Conservation (phyloP, 2,113 vertebrate genomes). For the Sturnus vulgaris region DNA sequence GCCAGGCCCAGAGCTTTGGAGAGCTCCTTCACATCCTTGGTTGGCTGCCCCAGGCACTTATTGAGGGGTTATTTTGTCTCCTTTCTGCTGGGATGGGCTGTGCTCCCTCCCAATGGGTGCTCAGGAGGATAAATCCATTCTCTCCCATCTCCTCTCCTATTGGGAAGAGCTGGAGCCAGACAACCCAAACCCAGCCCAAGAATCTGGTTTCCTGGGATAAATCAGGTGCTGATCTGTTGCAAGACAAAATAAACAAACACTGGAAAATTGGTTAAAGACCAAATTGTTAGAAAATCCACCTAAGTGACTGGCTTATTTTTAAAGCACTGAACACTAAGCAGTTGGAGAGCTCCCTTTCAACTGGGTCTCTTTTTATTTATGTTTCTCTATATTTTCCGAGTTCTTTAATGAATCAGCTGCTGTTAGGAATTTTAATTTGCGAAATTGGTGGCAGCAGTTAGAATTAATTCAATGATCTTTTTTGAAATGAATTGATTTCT, state of each 20-base stretch:
- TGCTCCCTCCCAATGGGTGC: fast-evolving
- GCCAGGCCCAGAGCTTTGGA: not conserved
- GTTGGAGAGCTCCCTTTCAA: slow-evolving; percentile 37
- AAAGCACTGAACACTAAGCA: not conserved
- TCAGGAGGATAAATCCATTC: not conserved
- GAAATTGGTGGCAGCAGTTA: slow-evolving; percentile 56
- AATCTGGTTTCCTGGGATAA: not conserved
- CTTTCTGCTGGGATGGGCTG: not conserved
- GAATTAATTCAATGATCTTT: slow-evolving; percentile 67
- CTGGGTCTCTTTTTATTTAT: slow-evolving; percentile 38
- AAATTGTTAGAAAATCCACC: not conserved
- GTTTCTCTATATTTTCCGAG: slow-evolving; percentile 45
- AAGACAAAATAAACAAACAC: not conserved
- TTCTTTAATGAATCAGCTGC: slow-evolving; percentile 58
- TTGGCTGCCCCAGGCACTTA: fast-evolving
- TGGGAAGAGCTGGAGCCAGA: not conserved
- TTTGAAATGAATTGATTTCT: slow-evolving; percentile 68
- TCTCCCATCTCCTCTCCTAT: fast-evolving
- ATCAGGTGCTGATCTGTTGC: not conserved
- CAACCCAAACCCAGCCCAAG: not conserved
- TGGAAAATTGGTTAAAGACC: not conserved
- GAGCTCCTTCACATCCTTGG: not conserved
- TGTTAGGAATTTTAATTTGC: slow-evolving; percentile 60
- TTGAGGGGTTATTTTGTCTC: fast-evolving
- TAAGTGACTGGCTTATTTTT: not conserved